Percentiles rank a stretch among this genome's conserved stretches.
phyloP scores from a whole-genome alignment of 1,140 invertebrate species.

The Rhopalosiphum padi region DNA sequence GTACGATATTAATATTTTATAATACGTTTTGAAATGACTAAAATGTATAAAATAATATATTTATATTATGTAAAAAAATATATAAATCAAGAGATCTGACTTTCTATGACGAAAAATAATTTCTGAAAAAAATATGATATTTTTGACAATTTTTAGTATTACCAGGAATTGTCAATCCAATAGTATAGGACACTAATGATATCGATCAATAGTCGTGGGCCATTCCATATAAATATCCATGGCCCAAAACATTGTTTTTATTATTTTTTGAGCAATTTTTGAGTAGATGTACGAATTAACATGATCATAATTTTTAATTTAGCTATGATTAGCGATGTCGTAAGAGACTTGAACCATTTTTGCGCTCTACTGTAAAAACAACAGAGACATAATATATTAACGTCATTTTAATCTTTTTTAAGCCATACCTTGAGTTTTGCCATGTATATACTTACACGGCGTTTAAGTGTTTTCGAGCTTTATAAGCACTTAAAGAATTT shows the following conservation, averaged over 20 bases:
- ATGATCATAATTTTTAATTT: not conserved
- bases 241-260: not conserved
- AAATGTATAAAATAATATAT: not conserved
- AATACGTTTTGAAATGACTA: not conserved
- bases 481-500: not conserved
- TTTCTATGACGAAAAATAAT: not conserved
- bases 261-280: not conserved
- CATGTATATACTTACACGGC: not conserved
- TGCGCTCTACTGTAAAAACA: not conserved
- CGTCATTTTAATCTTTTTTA: not conserved
- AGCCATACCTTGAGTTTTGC: not conserved
- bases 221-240: not conserved
- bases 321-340: not conserved
- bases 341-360: not conserved
- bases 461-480: not conserved
- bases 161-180: not conserved
- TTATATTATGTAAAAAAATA: not conserved
- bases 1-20: too few species aligned
- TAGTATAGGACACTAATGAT: not conserved
- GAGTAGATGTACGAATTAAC: not conserved
- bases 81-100: not conserved
- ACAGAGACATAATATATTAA: not conserved
- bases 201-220: not conserved
- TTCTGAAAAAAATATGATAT: too few species aligned
- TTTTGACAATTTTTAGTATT: not conserved